phyloP scores from a whole-genome alignment of 2,797 vertebrate species.

The Cygnus olor region DNA sequence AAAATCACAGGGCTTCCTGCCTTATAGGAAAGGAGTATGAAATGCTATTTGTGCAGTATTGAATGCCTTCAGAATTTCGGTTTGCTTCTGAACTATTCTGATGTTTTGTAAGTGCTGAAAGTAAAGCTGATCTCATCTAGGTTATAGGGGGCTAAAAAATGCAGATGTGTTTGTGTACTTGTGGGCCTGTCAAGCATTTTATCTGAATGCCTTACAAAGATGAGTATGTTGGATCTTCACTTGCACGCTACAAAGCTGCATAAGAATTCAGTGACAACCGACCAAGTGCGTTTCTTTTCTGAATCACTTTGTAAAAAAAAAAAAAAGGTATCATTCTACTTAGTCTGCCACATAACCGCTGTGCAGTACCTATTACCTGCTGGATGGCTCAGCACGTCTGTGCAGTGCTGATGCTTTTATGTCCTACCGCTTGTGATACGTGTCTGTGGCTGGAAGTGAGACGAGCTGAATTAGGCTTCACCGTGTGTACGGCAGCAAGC shows the following conservation, averaged over 20 bases:
- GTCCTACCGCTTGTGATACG: background rate
- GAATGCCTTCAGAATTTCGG: constrained; percentile 8
- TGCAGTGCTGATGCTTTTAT: background rate
- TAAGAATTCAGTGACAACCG: background rate
- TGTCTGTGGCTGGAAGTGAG: background rate
- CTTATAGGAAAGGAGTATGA: background rate
- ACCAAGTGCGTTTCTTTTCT: background rate
- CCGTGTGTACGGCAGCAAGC: background rate
- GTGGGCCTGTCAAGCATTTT: background rate
- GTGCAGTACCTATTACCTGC: background rate
- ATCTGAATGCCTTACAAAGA: background rate
- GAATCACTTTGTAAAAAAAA: background rate
- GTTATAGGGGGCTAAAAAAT: background rate
- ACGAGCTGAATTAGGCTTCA: background rate
- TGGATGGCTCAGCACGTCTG: background rate
- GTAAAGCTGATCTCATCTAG: background rate
- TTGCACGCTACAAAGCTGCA: background rate
- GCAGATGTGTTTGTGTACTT: background rate
- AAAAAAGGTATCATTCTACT: background rate
- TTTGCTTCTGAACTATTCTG: background rate
- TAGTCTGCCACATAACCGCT: background rate
- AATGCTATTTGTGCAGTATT: background rate
- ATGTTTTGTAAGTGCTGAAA: background rate
- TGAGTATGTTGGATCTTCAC: background rate
- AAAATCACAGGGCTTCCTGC: background rate